Evolutionary conservation across 2,113 vertebrate genomes (phyloP).

Genomic region (Hemicordylus capensis): DNA sequence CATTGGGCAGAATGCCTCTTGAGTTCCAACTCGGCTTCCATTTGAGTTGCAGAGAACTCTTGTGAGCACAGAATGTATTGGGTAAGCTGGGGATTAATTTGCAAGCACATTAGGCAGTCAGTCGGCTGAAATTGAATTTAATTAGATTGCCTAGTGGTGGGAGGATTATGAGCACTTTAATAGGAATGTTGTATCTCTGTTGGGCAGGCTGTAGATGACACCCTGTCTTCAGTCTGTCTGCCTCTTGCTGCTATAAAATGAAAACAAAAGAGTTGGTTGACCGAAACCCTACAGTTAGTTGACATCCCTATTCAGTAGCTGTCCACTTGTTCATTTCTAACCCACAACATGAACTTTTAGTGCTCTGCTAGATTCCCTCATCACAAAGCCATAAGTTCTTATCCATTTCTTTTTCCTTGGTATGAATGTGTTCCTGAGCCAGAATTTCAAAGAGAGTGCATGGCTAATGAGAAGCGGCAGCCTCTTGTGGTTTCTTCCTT

Average conservation of each 20-base stretch:
- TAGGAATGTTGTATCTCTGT: background rate
- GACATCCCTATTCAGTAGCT: background rate
- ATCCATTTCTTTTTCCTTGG: slow-evolving; percentile 36
- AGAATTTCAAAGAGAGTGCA: background rate
- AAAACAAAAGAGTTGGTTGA: slow-evolving; percentile 1
- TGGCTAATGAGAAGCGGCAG: slow-evolving; percentile 38
- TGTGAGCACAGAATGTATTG: slow-evolving; percentile 1
- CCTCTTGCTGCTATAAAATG: background rate
- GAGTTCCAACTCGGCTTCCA: background rate
- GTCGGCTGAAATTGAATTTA: background rate
- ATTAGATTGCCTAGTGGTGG: slow-evolving; percentile 10
- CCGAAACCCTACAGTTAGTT: background rate
- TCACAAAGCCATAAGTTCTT: slow-evolving; percentile 13
- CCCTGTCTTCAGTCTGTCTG: background rate
- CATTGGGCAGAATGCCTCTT: background rate
- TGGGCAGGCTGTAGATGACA: background rate
- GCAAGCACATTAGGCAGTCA: slow-evolving; percentile 1
- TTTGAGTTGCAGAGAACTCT: background rate
- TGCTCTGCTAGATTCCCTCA: slow-evolving; percentile 17
- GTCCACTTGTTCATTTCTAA: background rate
- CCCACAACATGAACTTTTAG: slow-evolving; percentile 11
- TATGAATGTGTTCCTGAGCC: slow-evolving; percentile 23
- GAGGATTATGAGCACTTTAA: background rate
- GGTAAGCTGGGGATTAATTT: slow-evolving; percentile 4
- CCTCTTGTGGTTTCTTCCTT: background rate